Conservation (phyloP, 2,113 vertebrate species). For the Myiozetetes cayanensis region DNA sequence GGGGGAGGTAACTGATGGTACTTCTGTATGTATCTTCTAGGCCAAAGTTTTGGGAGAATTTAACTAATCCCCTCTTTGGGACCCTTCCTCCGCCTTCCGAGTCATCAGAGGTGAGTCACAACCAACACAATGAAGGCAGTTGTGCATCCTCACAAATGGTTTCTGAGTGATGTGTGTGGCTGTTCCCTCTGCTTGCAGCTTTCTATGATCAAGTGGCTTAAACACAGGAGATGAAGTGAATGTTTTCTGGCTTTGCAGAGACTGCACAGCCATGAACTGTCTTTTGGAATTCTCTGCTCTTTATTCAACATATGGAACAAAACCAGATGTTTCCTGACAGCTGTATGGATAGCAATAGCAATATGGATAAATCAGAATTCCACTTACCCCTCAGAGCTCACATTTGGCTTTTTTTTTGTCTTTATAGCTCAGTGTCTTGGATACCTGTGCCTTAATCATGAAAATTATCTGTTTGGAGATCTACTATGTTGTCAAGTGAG, state of each 20-base stretch:
- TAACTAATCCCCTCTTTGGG: slow-evolving; percentile 91
- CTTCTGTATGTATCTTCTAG: slow-evolving; percentile 63
- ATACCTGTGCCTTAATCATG: slow-evolving; percentile 97
- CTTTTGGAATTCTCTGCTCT: neutral
- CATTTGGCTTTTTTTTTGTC: neutral
- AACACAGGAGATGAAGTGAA: neutral
- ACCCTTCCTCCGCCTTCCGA: slow-evolving; percentile 85
- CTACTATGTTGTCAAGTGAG: slow-evolving; percentile 93
- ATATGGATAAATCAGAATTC: neutral
- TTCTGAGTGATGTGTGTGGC: neutral
- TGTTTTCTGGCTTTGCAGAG: neutral
- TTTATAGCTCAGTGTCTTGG: slow-evolving; percentile 89
- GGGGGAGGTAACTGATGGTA: neutral
- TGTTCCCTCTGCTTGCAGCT: neutral
- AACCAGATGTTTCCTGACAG: neutral
- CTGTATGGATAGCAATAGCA: neutral
- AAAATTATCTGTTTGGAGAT: slow-evolving; percentile 97
- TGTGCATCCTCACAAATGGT: neutral
- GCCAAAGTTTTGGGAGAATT: slow-evolving; percentile 94
- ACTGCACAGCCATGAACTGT: neutral
- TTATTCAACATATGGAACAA: neutral
- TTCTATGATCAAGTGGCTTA: neutral
- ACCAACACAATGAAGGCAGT: neutral
- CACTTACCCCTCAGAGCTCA: neutral
- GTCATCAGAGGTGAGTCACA: slow-evolving; percentile 85